Evolutionary conservation across 1,140 invertebrate species (phyloP), one percentile per base, ranked within the genome.

Genomic region (Gonatopus flavifemur): DNA sequence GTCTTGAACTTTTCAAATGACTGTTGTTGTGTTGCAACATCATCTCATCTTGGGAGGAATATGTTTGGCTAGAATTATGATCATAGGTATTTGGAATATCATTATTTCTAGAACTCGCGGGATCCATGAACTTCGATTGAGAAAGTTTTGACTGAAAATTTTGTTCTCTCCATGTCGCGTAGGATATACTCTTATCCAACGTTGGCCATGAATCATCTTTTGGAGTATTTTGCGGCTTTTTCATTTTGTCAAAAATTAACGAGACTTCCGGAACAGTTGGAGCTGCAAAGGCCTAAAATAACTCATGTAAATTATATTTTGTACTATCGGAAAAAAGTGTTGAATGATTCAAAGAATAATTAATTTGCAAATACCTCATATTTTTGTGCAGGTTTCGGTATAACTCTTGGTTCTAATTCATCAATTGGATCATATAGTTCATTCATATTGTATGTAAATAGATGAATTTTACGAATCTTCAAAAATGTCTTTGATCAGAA

Each of bases 201-300:
- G 30, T 20, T 5, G 52, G 20, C 15, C 38, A 42, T 1, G 16
- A 33, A 18, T 44, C 6, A 3, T 44, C 4, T 41, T 56, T 19
- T 31, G 13, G 16, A 9, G 24, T 2, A 12, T 6, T 9, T 2
- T 50, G 20, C 5, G 35, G 31, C 0, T 19, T 3, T 18, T 30
- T 13, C 12, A 46, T 47, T 22, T 21, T 16, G 28, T 67, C 67
- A 33, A 69, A 61, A 24, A 71, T 64, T 16, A 71, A 51, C 19
- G 69, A 71, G 28, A 71, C 56, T 42, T 71, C 69, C 13, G 69
- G 69, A 4, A 71, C 69, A 19, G 56, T 56, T 20, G 69, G 66
- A 28, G 44, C 20, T 25, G 58, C 41, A 21, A 60, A 48, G 9
- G 38, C 36, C 68, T 70, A 28, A 41, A 66, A 64, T 41, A 44